A percentile compares a stretch with the other conserved stretches of the same genome.
These are phyloP conservation scores for Chaenodraco wilsoni DNA, from an alignment of 2,797 vertebrate species.

Conservation along the genomic window DNA sequence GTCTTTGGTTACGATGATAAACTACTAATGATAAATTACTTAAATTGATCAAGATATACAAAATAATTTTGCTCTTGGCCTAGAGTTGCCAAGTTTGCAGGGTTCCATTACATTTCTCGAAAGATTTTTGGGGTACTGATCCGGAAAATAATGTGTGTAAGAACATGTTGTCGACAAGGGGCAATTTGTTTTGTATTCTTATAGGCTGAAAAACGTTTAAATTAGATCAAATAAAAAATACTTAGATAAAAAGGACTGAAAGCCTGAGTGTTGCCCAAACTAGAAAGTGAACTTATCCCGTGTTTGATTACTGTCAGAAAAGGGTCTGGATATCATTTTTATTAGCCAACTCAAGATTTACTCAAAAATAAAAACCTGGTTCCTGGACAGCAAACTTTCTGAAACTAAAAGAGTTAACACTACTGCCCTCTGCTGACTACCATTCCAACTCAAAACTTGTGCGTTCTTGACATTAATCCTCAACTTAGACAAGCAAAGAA, in stretches of 20 bases:
- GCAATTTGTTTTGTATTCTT: conserved; percentile 12
- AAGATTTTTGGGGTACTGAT: conserved; percentile 1
- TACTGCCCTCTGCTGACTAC: conserved; percentile 69
- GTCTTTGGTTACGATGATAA: conserved; percentile 6
- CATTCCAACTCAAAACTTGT: conserved; percentile 35
- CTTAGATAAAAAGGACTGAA: neutral
- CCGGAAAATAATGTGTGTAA: neutral
- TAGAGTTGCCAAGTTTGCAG: neutral
- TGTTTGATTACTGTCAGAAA: neutral
- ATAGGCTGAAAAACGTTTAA: neutral
- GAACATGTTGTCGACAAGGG: neutral
- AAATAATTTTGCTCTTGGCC: neutral
- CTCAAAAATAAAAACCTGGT: conserved; percentile 18
- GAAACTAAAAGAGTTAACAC: conserved; percentile 30
- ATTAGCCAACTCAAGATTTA: conserved; percentile 14
- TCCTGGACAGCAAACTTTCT: conserved; percentile 11
- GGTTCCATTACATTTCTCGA: neutral
- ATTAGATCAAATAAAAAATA: neutral
- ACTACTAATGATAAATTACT: neutral
- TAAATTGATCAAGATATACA: neutral
- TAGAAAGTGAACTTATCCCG: neutral
- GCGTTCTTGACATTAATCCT: conserved; percentile 31
- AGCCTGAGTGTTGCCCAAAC: neutral
- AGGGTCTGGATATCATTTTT: neutral
- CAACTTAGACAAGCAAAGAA: conserved; percentile 31